Percentiles rank a stretch among this genome's conserved stretches.
phyloP scores from a whole-genome alignment of 1,140 invertebrate species.

The Magallana angulata region DNA sequence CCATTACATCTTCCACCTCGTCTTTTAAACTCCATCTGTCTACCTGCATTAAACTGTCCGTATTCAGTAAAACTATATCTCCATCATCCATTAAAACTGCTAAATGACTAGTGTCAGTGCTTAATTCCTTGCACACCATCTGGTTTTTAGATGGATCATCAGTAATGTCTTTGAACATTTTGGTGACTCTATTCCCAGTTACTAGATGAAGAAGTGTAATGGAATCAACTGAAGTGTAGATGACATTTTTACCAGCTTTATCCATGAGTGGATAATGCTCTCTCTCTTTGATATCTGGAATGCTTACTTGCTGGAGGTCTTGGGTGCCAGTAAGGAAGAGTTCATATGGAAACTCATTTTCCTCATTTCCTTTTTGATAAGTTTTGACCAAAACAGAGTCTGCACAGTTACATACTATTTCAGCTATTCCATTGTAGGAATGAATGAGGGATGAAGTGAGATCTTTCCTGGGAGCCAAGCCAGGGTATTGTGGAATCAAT shows the following conservation, averaged over 20 bases:
- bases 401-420: conserved; percentile 38
- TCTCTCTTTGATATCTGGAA: background rate
- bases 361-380: conserved; percentile 11
- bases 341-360: conserved; percentile 10
- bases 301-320: conserved; percentile 16
- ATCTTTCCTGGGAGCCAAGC: conserved; percentile 62
- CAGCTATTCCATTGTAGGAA: conserved; percentile 40
- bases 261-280: conserved; percentile 35
- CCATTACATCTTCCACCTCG: conserved; percentile 31
- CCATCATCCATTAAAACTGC: conserved; percentile 45
- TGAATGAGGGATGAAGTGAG: conserved; percentile 46
- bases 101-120: conserved; percentile 39
- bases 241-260: conserved; percentile 40
- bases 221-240: conserved; percentile 11
- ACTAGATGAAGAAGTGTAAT: conserved; percentile 17
- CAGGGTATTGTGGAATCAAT: conserved; percentile 67
- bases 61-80: conserved; percentile 39
- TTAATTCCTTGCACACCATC: conserved; percentile 9
- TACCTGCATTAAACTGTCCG: conserved; percentile 39
- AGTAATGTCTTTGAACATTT: conserved; percentile 4
- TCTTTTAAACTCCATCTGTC: conserved; percentile 40
- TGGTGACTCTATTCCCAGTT: background rate
- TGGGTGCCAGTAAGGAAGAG: conserved; percentile 37
- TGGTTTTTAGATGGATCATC: background rate
- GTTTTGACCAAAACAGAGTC: conserved; percentile 37